Conservation (phyloP, 2,113 vertebrate species). For the Seriola aureovittata region DNA sequence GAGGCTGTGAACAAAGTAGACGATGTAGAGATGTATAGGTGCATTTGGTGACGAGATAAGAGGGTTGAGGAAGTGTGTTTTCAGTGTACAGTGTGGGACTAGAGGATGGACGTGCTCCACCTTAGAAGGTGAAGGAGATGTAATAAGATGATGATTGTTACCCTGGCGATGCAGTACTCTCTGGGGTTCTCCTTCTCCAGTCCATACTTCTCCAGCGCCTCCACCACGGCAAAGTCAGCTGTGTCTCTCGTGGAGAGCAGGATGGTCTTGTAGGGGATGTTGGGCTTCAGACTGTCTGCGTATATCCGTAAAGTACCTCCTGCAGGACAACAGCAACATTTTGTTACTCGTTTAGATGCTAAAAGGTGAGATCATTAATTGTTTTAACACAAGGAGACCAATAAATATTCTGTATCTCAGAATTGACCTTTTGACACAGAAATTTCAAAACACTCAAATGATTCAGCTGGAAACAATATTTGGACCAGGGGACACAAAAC, state of each 20-base stretch:
- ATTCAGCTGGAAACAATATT: background rate
- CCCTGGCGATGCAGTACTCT: conserved; percentile 96
- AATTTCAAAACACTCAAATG: background rate
- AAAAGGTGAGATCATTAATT: background rate
- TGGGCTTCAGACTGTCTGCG: conserved; percentile 96
- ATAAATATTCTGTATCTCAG: background rate
- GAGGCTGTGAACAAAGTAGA: too few species aligned
- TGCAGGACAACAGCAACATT: conserved; percentile 58
- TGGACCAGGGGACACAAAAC: background rate
- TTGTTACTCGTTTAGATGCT: background rate
- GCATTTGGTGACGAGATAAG: too few species aligned
- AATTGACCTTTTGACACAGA: background rate
- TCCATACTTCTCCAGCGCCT: conserved; percentile 98
- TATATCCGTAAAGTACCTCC: conserved; percentile 97
- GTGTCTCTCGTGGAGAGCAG: conserved; percentile 95
- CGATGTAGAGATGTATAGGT: too few species aligned
- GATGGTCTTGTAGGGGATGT: conserved; percentile 99
- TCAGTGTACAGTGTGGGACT: background rate
- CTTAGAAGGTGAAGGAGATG: background rate
- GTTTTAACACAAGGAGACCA: background rate
- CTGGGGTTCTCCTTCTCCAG: conserved; percentile 96
- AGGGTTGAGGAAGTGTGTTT: background rate
- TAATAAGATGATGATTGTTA: conserved; percentile 61
- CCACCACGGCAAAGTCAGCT: conserved; percentile 94
- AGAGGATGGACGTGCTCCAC: background rate